Base-by-base conservation (phyloP, 2,888 invertebrate species). In the Myathropa florea region DNA sequence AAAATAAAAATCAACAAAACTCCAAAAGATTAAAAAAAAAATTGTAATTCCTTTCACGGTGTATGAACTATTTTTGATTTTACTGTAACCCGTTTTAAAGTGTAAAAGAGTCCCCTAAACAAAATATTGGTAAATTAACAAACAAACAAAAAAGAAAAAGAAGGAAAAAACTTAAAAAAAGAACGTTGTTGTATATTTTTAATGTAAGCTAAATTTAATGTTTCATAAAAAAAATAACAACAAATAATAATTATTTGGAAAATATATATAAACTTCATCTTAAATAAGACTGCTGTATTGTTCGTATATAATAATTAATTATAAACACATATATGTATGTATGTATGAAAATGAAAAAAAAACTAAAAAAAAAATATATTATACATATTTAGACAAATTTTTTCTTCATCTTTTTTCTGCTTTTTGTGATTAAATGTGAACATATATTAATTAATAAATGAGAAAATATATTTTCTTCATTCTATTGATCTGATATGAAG, bases 241-340 rank as follows among this genome's bases (percentile, higher is more conserved):
- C 24, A 76, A 89, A 89, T 88, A 89, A 90, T 89, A 77, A 91
- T 89, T 89, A 90, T 89, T 90, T 90, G 88, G 84, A 59, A 83
- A 84, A 64, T 72, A 89, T 46, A 83, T 73, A 83, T 79, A 88
- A 89, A 84, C 91, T 91, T 91, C 91, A 92, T 91, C 91, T 91
- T 92, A 91, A 90, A 92, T 91, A 92, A 92, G 92, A 92, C 92
- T 92, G 92, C 92, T 92, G 91, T 92, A 92, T 92, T 91, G 92
- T 92, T 92, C 91, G 91, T 92, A 92, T 91, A 91, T 91, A 91
- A 88, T 88, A 88, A 91, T 91, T 90, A 89, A 89, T 90, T 90
- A 91, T 90, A 91, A 90, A 90, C 88, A 89, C 89, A 88, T 90
- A 89, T 33, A 46, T 46, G 46, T 46, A 46, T 18, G 46, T 89